phyloP scores from a whole-genome alignment of 2,888 invertebrate species.

The Trissonchulus latispiculum region DNA sequence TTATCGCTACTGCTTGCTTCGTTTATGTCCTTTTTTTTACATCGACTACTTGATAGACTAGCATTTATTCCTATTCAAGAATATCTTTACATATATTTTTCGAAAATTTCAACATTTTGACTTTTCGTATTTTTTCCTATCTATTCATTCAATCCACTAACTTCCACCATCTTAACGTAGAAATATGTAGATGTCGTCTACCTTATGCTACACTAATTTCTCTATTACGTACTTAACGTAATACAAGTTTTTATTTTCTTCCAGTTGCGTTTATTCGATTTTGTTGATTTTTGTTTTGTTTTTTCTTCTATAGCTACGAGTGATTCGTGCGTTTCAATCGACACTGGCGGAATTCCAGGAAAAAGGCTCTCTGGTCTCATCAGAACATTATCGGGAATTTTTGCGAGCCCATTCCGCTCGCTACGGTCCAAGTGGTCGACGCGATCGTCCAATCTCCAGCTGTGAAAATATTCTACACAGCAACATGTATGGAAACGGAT shows the following conservation, averaged over 20 bases:
- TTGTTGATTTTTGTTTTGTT: background rate
- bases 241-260: background rate
- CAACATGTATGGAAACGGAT: background rate
- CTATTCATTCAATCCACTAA: too few relatives aligned
- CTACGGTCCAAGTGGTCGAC: too few relatives aligned
- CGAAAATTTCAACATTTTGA: too few relatives aligned
- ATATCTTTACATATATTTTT: too few relatives aligned
- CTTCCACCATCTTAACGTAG: too few relatives aligned
- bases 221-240: background rate
- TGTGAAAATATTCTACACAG: background rate
- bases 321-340: slow-evolving; percentile 12
- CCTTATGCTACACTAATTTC: too few relatives aligned
- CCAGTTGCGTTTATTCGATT: background rate
- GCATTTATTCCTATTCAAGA: too few relatives aligned
- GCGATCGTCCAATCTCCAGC: background rate
- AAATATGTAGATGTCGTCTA: too few relatives aligned
- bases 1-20: too few relatives aligned
- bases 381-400: background rate
- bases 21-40: too few relatives aligned
- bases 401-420: background rate
- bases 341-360: background rate
- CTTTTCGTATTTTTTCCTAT: too few relatives aligned
- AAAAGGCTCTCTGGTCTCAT: background rate
- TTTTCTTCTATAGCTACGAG: background rate
- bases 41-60: too few relatives aligned